Base-by-base conservation (phyloP, 2,797 vertebrate genomes). In the Mormyrus hasselquistii region DNA sequence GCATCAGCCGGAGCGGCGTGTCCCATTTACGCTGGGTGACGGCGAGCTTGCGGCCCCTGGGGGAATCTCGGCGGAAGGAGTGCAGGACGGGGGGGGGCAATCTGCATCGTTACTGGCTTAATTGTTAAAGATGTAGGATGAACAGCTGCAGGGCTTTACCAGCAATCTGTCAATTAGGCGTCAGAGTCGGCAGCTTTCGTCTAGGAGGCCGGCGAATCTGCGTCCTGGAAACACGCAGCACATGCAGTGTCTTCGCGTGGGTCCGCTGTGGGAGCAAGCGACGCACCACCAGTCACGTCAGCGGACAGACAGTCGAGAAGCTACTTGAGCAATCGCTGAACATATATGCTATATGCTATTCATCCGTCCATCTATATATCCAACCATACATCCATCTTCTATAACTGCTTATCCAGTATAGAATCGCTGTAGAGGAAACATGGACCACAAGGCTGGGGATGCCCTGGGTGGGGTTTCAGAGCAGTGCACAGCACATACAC, bases 31-130 rank as follows among this genome's bases (percentile, higher is more conserved):
- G 19, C 82, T 52, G 82, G 82, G 82, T 84, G 82, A 84, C 22
- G 10, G 10, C 8, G 44, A 84, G 47, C 44, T 12, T 52, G 50
- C 25, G 52, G 50, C 25, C 84, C 29, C 49, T 19, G 52, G 47
- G 44, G 44, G 82, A 25, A 52, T 49, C 47, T 49, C 82, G 12
- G 47, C 3, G 82, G 82, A 85, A 85, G 47, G n/a, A 44, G 41
- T 3, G 22, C 22, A 4, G 82, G n/a, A 22, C 4, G 22, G 82
- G 73, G 73, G 34, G 25, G 4, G 25, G 8, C 25, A 29, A 57
- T 86, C 85, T 86, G 52, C 85, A 57, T 53, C 85, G 25, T 86
- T 53, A 86, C 49, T 12, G 6, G 52, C 47, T 88, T 86, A 86
- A 86, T 86, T 86, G 49, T 86, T 53, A 6, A 84, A 84, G 53